Conservation (phyloP, 2,888 invertebrate species). For the Anoplius nigerrimus region DNA sequence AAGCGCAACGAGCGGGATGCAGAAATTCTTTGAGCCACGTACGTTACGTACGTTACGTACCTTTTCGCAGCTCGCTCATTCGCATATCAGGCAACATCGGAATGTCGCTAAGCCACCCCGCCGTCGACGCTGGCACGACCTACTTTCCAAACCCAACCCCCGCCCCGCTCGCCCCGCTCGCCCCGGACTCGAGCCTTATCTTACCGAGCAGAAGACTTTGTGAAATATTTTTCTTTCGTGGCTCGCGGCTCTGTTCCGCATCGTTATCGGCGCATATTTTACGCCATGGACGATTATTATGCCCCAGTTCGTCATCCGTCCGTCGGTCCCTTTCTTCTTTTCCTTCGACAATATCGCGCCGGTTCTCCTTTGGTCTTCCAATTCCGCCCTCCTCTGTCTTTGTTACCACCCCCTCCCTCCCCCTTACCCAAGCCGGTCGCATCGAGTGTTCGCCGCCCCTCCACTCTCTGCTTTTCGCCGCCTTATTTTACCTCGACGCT, state of each 20-base stretch:
- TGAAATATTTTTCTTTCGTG: too few relatives aligned
- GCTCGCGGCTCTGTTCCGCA: neutral
- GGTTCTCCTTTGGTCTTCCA: conserved; percentile 8
- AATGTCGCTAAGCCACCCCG: too few relatives aligned
- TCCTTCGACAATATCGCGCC: conserved; percentile 3
- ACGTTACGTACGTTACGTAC: too few relatives aligned
- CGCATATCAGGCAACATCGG: too few relatives aligned
- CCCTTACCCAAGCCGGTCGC: neutral
- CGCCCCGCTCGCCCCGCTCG: too few relatives aligned
- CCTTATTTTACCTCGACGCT: neutral
- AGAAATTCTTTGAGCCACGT: too few relatives aligned
- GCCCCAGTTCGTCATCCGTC: conserved; percentile 20
- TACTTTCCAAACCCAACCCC: too few relatives aligned
- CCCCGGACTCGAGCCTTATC: too few relatives aligned
- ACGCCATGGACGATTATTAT: conserved; percentile 19
- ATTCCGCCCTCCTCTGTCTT: conserved; percentile 1
- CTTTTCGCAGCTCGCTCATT: too few relatives aligned
- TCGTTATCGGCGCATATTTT: conserved; percentile 37
- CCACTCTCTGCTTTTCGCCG: neutral
- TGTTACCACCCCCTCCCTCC: neutral
- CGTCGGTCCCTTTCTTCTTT: conserved; percentile 10
- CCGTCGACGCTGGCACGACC: too few relatives aligned
- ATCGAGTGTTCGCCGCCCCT: neutral
- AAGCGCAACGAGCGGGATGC: too few relatives aligned
- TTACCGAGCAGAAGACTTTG: too few relatives aligned